phyloP scores from a whole-genome alignment of 2,797 vertebrate genomes.

The Myotis vivesi region DNA sequence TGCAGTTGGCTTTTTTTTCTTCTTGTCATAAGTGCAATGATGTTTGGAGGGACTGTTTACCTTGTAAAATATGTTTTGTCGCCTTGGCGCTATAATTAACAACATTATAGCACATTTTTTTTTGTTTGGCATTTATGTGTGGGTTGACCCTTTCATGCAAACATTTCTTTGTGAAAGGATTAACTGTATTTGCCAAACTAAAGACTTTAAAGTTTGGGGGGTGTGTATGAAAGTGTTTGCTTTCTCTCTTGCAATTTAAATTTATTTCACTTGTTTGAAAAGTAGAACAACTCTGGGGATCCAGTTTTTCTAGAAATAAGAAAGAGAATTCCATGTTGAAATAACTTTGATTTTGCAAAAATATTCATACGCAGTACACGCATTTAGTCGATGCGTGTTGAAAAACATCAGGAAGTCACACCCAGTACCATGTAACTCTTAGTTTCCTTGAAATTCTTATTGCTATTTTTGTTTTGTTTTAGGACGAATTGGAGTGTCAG shows the following conservation, averaged over 20 bases:
- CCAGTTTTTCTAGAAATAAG: conserved; percentile 1
- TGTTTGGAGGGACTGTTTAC: background rate
- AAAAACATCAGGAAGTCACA: conserved; percentile 1
- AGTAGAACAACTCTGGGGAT: background rate
- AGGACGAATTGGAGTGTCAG: background rate
- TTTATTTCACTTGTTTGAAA: conserved; percentile 28
- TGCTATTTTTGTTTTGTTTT: conserved; percentile 16
- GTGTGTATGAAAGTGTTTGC: background rate
- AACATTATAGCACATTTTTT: conserved; percentile 39
- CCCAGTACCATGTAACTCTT: background rate
- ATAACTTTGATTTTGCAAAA: conserved; percentile 15
- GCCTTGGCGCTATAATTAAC: background rate
- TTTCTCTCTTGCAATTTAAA: background rate
- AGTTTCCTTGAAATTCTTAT: background rate
- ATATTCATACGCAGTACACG: background rate
- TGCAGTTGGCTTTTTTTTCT: background rate
- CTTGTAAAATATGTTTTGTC: background rate
- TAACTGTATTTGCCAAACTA: conserved; percentile 10
- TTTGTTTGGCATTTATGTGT: background rate
- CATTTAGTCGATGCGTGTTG: background rate
- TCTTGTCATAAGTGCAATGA: background rate
- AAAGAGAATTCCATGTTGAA: background rate
- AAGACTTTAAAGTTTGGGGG: background rate
- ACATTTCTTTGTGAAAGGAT: conserved; percentile 32
- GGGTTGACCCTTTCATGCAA: background rate